Conservation (phyloP, 2,888 invertebrate species). For the Loripinus fragilis region DNA sequence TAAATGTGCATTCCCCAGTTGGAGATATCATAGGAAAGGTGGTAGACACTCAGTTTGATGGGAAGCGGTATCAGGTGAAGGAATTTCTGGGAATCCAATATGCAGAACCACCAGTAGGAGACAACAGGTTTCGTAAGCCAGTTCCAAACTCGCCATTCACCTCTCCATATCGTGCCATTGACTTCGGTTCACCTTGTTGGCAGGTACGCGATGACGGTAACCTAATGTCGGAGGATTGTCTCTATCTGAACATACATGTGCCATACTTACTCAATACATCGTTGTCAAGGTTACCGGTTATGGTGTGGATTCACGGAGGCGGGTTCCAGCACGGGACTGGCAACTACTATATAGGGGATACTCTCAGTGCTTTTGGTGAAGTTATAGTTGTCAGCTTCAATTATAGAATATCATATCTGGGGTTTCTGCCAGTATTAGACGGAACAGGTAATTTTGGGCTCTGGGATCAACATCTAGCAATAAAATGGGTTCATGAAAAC, state of each 20-base stretch:
- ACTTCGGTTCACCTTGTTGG: background rate
- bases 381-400: background rate
- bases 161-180: background rate
- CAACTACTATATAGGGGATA: background rate
- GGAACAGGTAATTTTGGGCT: conserved; percentile 1
- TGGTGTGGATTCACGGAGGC: conserved; percentile 11
- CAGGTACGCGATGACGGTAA: background rate
- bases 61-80: background rate
- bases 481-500: background rate
- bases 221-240: background rate
- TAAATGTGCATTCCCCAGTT: background rate
- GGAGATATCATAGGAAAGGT: background rate
- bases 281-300: background rate
- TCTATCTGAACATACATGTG: background rate
- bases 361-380: background rate
- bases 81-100: conserved; percentile 7
- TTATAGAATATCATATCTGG: background rate
- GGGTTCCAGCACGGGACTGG: background rate
- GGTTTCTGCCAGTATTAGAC: background rate
- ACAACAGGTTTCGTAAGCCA: conserved; percentile 1
- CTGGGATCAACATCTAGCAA: conserved; percentile 10
- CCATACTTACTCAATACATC: background rate
- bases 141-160: conserved; percentile 1
- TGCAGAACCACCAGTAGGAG: background rate
- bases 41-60: background rate